These are phyloP conservation scores for Telmatherina bonti DNA, from an alignment of 2,797 vertebrate genomes.

Conservation along the genomic window DNA sequence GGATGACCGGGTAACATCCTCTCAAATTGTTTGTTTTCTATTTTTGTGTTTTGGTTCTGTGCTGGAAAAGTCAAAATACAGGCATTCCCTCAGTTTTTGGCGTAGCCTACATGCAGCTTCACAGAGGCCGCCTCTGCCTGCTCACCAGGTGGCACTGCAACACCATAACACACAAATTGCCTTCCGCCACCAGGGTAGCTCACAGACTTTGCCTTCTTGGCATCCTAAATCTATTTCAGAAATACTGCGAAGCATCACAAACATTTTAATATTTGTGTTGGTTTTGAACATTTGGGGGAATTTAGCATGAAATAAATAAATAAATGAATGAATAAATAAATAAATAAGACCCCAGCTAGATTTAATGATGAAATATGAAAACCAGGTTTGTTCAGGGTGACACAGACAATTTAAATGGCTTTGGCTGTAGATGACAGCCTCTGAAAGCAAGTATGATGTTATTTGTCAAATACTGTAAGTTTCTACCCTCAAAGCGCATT, in stretches of 20 bases:
- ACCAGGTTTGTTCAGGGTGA: not conserved
- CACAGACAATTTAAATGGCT: slow-evolving; percentile 3
- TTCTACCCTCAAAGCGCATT: slow-evolving; percentile 32
- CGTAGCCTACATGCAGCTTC: not conserved
- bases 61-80: too few species aligned
- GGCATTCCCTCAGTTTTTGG: not conserved
- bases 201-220: slow-evolving; percentile 42
- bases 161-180: too few species aligned
- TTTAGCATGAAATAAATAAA: slow-evolving; percentile 7
- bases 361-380: slow-evolving; percentile 8
- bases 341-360: not conserved
- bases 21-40: too few species aligned
- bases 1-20: not conserved
- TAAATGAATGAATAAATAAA: not conserved
- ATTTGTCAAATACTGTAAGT: slow-evolving; percentile 19
- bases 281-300: slow-evolving; percentile 3
- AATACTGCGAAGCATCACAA: slow-evolving; percentile 21
- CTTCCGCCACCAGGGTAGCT: slow-evolving; percentile 26
- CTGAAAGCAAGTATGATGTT: slow-evolving; percentile 13
- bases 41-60: too few species aligned
- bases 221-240: slow-evolving; percentile 25
- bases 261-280: slow-evolving; percentile 21
- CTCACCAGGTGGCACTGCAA: slow-evolving; percentile 75
- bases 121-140: not conserved
- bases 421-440: slow-evolving; percentile 17